These are phyloP conservation scores for Zaprionus bogoriensis DNA, from an alignment of 2,888 invertebrate genomes.

Conservation along the genomic window DNA sequence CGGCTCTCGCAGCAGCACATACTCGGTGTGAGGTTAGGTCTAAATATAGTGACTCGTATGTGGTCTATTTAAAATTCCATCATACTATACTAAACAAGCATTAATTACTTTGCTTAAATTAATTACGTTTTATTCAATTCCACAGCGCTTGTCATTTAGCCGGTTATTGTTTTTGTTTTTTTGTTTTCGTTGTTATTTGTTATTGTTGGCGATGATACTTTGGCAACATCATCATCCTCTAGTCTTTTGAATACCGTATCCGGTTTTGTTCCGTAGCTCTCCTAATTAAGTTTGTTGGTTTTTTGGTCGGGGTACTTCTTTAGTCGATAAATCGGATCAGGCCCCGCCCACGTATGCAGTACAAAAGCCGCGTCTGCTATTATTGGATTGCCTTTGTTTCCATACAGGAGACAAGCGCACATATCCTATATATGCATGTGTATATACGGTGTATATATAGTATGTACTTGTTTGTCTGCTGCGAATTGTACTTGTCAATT, in stretches of 20 bases:
- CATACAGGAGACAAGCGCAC: no score
- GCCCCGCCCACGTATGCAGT: slow-evolving; percentile 29
- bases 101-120: slow-evolving; percentile 37
- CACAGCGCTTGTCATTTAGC: slow-evolving; percentile 64
- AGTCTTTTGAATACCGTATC: slow-evolving; percentile 23
- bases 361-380: neutral
- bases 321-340: slow-evolving; percentile 10
- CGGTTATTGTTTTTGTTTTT: slow-evolving; percentile 42
- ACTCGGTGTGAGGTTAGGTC: neutral
- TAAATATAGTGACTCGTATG: slow-evolving; percentile 13
- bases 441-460: neutral
- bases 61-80: slow-evolving; percentile 16
- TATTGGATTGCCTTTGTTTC: slow-evolving; percentile 25
- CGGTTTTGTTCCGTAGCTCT: slow-evolving; percentile 35
- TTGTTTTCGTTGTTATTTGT: slow-evolving; percentile 34
- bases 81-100: slow-evolving; percentile 23
- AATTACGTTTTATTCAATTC: slow-evolving; percentile 46
- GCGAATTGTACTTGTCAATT: slow-evolving; percentile 61
- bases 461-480: slow-evolving; percentile 10
- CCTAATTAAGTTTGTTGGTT: neutral
- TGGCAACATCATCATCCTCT: slow-evolving; percentile 29
- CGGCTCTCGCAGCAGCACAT: neutral
- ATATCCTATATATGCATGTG: neutral
- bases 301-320: slow-evolving; percentile 18
- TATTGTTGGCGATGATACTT: slow-evolving; percentile 23